Conservation (phyloP, 2,888 invertebrate genomes). For the Hydroisotoma schaefferi region DNA sequence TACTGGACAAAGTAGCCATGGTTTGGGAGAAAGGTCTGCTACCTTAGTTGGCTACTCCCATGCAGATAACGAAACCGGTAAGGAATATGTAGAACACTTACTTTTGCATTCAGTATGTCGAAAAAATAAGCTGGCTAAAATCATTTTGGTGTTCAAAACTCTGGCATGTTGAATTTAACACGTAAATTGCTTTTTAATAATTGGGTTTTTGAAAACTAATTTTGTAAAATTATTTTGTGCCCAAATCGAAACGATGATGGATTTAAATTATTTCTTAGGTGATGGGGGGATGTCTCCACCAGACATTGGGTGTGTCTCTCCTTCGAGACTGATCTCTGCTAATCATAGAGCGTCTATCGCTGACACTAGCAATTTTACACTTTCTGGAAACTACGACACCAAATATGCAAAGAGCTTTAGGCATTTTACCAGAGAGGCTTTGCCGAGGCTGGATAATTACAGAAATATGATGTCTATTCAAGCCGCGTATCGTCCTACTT, state of each 20-base stretch:
- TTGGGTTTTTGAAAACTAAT: too few relatives aligned
- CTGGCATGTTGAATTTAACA: too few relatives aligned
- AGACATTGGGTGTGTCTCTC: constrained; percentile 37
- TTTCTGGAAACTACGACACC: constrained; percentile 57
- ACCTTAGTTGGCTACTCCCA: constrained; percentile 35
- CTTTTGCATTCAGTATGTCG: too few relatives aligned
- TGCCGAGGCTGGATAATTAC: constrained; percentile 83
- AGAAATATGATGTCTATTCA: constrained; percentile 83
- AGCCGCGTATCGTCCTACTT: constrained; percentile 78
- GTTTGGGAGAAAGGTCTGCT: constrained; percentile 49
- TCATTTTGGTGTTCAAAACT: too few relatives aligned
- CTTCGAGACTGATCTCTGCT: constrained; percentile 33
- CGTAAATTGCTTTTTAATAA: too few relatives aligned
- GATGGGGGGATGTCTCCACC: constrained; percentile 9
- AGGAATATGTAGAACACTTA: neutral
- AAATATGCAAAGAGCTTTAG: constrained; percentile 76
- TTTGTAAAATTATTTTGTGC: too few relatives aligned
- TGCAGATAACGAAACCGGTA: constrained; percentile 14
- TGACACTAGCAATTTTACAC: constrained; percentile 27
- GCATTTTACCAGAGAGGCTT: constrained; percentile 80
- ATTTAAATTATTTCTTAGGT: constrained; percentile 12
- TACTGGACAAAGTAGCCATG: constrained; percentile 40
- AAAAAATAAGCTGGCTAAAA: too few relatives aligned
- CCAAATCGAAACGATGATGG: too few relatives aligned
- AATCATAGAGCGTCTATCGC: constrained; percentile 14